These are phyloP conservation scores for Scaptomyza reducta DNA, from an alignment of 2,888 invertebrate species.

Conservation along the genomic window DNA sequence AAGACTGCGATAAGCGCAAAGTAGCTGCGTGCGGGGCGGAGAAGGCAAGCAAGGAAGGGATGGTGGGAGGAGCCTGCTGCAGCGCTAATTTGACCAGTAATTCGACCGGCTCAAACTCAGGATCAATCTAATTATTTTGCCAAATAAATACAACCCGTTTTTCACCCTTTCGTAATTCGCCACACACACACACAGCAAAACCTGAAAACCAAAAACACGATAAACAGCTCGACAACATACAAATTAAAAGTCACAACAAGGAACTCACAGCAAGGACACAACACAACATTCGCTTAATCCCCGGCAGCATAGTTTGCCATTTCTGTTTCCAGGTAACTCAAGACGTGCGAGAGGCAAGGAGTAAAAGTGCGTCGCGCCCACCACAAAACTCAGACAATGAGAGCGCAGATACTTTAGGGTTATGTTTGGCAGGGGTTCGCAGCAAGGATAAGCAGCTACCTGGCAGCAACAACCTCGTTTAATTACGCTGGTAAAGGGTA, in stretches of 20 bases:
- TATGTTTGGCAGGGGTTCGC: constrained; percentile 27
- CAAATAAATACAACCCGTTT: constrained; percentile 77
- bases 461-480: constrained; percentile 59
- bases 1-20: constrained; percentile 28
- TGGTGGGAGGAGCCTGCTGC: constrained; percentile 52
- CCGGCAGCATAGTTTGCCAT: constrained; percentile 12
- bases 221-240: constrained; percentile 2
- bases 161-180: constrained; percentile 62
- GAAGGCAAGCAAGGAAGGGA: background rate
- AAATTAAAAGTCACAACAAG: constrained; percentile 6
- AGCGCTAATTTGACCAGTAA: constrained; percentile 75
- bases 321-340: constrained; percentile 58
- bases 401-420: constrained; percentile 54
- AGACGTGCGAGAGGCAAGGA: constrained; percentile 45
- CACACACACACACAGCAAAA: constrained; percentile 22
- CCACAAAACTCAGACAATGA: constrained; percentile 70
- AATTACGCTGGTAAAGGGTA: constrained; percentile 81
- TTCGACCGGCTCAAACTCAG: constrained; percentile 59
- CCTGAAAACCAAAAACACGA: background rate
- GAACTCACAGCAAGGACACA: constrained; percentile 11
- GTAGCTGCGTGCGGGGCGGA: constrained; percentile 21
- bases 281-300: constrained; percentile 49
- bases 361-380: constrained; percentile 78
- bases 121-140: constrained; percentile 83
- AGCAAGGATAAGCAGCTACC: constrained; percentile 18